Percentiles rank a stretch among this genome's conserved stretches.
phyloP scores from a whole-genome alignment of 1,140 invertebrate genomes.

The Anastrepha obliqua region DNA sequence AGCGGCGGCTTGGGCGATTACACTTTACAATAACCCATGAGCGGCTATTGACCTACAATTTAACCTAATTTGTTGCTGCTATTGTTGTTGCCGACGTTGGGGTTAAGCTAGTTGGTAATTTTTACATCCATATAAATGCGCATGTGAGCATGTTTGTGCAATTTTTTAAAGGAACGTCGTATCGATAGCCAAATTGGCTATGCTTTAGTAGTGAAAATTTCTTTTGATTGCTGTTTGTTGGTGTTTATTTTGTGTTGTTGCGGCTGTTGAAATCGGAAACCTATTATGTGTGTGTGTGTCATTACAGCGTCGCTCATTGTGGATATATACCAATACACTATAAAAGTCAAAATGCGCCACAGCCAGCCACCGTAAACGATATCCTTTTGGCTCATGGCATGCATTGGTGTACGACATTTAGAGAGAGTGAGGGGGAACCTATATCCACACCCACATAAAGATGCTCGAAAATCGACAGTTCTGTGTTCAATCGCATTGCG shows the following conservation, averaged over 20 bases:
- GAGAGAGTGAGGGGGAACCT: background rate
- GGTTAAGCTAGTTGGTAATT: too few species aligned
- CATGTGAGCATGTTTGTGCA: too few species aligned
- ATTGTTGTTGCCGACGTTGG: background rate
- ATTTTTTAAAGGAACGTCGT: too few species aligned
- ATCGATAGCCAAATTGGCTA: too few species aligned
- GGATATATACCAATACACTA: background rate
- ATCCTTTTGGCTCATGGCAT: background rate
- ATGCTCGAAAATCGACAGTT: background rate
- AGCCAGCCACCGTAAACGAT: background rate
- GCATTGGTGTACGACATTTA: conserved; percentile 22
- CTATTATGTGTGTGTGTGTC: background rate
- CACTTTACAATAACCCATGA: conserved; percentile 38
- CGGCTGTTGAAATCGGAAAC: background rate
- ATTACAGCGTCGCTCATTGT: background rate
- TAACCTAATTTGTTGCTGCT: conserved; percentile 44
- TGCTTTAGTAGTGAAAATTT: too few species aligned
- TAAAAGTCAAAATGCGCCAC: conserved; percentile 11
- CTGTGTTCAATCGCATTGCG: background rate
- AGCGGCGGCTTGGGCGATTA: conserved; percentile 9
- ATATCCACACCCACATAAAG: background rate
- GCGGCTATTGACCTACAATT: conserved; percentile 41
- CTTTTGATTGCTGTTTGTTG: background rate
- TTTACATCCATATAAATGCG: too few species aligned
- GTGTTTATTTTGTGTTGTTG: background rate